phyloP scores from a whole-genome alignment of 2,888 invertebrate species.

The Conistra vaccinii region DNA sequence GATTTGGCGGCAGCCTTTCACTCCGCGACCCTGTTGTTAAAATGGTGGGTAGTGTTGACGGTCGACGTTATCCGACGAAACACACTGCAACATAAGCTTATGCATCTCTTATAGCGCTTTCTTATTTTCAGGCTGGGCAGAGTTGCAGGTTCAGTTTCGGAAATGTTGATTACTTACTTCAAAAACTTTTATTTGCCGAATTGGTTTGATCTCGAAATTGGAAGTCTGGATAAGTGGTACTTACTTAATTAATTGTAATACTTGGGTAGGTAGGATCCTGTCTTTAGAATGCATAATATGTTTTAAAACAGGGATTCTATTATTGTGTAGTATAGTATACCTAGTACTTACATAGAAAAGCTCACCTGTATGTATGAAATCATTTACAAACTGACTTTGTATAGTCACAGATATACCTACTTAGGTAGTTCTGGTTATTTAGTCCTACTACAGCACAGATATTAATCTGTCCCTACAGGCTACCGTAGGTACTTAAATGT shows the following conservation, averaged over 20 bases:
- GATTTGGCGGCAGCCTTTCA: slow-evolving; percentile 55
- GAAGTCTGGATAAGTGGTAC: background rate
- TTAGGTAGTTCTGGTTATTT: background rate
- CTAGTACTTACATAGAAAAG: background rate
- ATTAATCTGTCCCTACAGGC: too few relatives aligned
- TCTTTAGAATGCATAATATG: background rate
- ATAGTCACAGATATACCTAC: background rate
- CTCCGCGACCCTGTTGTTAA: slow-evolving; percentile 42
- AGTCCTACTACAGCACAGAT: too few relatives aligned
- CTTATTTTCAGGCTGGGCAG: background rate
- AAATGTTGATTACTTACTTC: background rate
- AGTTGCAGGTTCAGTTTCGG: background rate
- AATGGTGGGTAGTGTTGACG: slow-evolving; percentile 45
- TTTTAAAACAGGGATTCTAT: background rate
- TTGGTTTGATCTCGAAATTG: background rate
- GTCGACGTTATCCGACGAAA: slow-evolving; percentile 9
- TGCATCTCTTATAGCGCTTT: background rate
- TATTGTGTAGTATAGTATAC: background rate
- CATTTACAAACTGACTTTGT: background rate
- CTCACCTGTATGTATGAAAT: background rate
- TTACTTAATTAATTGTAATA: background rate
- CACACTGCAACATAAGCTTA: background rate
- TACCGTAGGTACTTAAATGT: too few relatives aligned
- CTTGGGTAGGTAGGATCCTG: background rate
- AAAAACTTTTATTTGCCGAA: background rate